These are phyloP conservation scores for Plusia festucae DNA, from an alignment of 2,888 invertebrate genomes.

Conservation along the genomic window DNA sequence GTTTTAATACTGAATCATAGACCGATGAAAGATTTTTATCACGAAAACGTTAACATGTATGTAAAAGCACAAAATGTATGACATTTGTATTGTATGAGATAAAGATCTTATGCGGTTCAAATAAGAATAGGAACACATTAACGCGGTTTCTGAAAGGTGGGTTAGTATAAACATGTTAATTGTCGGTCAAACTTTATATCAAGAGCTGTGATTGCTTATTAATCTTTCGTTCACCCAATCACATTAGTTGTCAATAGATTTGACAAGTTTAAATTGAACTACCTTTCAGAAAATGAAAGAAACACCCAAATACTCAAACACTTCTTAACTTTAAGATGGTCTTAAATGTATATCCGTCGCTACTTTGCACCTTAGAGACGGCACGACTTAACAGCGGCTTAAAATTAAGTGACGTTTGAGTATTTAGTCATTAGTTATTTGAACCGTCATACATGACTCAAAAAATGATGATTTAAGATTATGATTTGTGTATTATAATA, in stretches of 20 bases:
- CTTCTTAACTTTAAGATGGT: background rate
- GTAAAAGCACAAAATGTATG: constrained; percentile 38
- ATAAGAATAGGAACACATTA: background rate
- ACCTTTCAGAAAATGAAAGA: no score
- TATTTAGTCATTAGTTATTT: background rate
- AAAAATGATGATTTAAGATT: background rate
- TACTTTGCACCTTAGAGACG: background rate
- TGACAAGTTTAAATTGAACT: no score
- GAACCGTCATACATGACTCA: background rate
- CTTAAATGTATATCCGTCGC: background rate
- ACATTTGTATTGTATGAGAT: constrained; percentile 20
- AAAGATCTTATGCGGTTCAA: background rate
- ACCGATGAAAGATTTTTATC: background rate
- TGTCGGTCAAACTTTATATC: no score
- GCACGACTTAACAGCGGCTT: background rate
- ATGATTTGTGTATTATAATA: constrained; percentile 31
- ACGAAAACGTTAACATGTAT: background rate
- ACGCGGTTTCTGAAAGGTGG: no score
- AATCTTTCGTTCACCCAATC: no score
- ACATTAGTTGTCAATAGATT: no score
- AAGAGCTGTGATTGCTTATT: no score
- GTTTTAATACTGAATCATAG: background rate
- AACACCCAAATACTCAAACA: background rate
- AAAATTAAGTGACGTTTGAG: background rate
- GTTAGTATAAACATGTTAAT: no score